Percentiles rank a stretch among this genome's conserved stretches.
Conservation (phyloP, 2,113 vertebrate species). For the Neogale vison region DNA sequence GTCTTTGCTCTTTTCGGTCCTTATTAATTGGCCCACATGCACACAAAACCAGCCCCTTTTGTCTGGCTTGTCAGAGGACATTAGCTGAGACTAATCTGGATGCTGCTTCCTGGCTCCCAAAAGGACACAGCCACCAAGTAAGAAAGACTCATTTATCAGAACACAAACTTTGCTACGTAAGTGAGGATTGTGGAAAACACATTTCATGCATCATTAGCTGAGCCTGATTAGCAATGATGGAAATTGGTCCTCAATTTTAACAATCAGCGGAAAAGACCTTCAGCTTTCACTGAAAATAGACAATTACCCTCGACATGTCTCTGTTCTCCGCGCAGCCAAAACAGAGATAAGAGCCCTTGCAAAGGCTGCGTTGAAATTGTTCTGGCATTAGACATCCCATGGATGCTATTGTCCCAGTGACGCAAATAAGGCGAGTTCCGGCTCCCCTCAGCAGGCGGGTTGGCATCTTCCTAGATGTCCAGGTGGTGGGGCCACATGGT, state of each 20-base stretch:
- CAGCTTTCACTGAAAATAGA: background rate
- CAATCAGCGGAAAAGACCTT: background rate
- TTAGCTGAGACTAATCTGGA: background rate
- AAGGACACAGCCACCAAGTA: background rate
- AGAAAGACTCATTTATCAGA: slow-evolving; percentile 39
- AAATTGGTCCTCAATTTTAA: slow-evolving; percentile 28
- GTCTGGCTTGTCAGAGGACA: slow-evolving; percentile 42
- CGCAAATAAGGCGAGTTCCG: background rate
- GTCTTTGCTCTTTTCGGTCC: background rate
- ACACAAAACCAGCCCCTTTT: background rate
- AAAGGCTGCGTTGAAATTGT: background rate
- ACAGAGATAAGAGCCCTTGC: background rate
- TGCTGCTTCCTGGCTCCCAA: slow-evolving; percentile 25
- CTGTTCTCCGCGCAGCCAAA: background rate
- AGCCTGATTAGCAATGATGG: slow-evolving; percentile 11
- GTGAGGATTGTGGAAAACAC: background rate
- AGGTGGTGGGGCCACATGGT: background rate
- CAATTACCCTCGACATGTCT: background rate
- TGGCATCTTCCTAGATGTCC: background rate
- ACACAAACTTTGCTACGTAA: background rate
- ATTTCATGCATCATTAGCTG: slow-evolving; percentile 6
- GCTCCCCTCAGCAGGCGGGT: background rate
- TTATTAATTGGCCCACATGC: background rate
- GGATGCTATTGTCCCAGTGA: background rate
- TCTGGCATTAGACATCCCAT: background rate